Percentiles rank a stretch among this genome's conserved stretches.
These are phyloP conservation scores for Lamellibrachia satsuma DNA, from an alignment of 2,888 invertebrate genomes.

Conservation along the genomic window DNA sequence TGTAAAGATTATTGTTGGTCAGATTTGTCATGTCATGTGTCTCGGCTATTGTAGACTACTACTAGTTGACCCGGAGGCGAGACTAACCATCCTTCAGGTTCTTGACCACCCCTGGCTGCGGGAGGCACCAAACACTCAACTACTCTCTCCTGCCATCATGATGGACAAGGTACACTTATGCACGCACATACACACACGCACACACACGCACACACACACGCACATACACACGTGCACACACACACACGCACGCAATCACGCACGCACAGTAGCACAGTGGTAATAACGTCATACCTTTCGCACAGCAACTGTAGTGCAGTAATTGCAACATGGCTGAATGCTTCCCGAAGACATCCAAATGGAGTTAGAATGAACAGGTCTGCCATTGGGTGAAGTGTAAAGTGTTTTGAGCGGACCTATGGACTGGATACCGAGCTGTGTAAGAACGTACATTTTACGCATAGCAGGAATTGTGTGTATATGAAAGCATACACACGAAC, in stretches of 20 bases:
- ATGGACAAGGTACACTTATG: slow-evolving; percentile 50
- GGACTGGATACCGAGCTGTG: too few relatives aligned
- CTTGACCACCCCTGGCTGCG: slow-evolving; percentile 54
- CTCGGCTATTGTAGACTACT: slow-evolving; percentile 48
- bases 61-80: slow-evolving; percentile 54
- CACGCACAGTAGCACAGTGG: too few relatives aligned
- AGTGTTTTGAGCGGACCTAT: too few relatives aligned
- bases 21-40: background rate
- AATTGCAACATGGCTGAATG: background rate
- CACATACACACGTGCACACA: too few relatives aligned
- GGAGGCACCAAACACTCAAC: slow-evolving; percentile 51
- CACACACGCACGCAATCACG: too few relatives aligned
- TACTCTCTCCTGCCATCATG: slow-evolving; percentile 56
- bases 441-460: background rate
- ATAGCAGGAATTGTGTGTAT: background rate
- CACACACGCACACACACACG: too few relatives aligned
- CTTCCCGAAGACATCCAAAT: too few relatives aligned
- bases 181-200: too few relatives aligned
- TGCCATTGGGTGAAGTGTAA: too few relatives aligned
- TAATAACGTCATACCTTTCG: too few relatives aligned
- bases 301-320: background rate
- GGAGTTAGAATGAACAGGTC: too few relatives aligned
- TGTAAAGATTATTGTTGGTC: background rate
- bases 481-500: background rate
- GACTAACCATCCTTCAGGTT: slow-evolving; percentile 54